A percentile compares a stretch with the other conserved stretches of the same genome.
phyloP scores from a whole-genome alignment of 2,888 invertebrate species.

The Argynnis bischoffii region DNA sequence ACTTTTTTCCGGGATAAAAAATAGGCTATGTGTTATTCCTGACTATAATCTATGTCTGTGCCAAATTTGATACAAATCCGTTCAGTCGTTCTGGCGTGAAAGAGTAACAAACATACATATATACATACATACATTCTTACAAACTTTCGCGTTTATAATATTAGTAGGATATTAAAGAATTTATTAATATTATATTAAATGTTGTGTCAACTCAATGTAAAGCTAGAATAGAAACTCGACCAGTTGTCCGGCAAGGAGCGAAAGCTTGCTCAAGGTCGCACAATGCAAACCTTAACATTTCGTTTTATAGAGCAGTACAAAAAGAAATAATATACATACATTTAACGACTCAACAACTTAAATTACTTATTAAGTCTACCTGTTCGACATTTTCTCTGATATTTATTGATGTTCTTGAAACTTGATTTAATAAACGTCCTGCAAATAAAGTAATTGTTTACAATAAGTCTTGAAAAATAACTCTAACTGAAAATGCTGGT shows the following conservation, averaged over 20 bases:
- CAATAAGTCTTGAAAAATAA: too few species aligned
- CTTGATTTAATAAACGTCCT: conserved; percentile 11
- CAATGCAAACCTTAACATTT: conserved; percentile 68
- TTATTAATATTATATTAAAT: conserved; percentile 1
- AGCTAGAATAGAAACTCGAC: conserved; percentile 49
- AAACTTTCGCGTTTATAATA: too few species aligned
- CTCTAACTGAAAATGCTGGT: too few species aligned
- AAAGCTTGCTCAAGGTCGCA: conserved; percentile 67
- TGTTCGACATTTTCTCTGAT: conserved; percentile 35
- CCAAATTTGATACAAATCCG: too few species aligned
- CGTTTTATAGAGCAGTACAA: conserved; percentile 51
- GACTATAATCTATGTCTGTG: too few species aligned
- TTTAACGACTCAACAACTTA: conserved; percentile 42
- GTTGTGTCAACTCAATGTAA: conserved; percentile 50
- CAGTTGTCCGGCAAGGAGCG: conserved; percentile 56
- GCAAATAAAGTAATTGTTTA: neutral
- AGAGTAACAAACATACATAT: too few species aligned
- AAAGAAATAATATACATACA: conserved; percentile 54
- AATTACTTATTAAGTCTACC: conserved; percentile 32
- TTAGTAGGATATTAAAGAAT: too few species aligned
- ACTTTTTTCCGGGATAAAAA: too few species aligned
- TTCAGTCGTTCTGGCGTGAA: too few species aligned
- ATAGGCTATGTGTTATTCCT: too few species aligned
- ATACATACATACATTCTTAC: too few species aligned
- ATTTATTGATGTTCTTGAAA: conserved; percentile 21